These are phyloP conservation scores for Portunus trituberculatus DNA, from an alignment of 1,140 invertebrate genomes.

Conservation along the genomic window DNA sequence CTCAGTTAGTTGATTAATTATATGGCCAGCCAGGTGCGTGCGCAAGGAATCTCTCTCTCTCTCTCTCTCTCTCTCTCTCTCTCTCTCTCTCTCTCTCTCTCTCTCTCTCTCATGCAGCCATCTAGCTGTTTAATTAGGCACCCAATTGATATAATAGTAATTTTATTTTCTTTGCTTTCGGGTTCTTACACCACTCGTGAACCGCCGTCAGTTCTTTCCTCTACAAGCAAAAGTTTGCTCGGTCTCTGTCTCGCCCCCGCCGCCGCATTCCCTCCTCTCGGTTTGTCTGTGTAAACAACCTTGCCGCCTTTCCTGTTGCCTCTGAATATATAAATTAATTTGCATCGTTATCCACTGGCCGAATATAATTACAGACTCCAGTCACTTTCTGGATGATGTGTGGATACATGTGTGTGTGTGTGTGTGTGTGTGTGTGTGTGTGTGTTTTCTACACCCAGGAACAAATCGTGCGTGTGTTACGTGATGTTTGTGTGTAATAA, in stretches of 20 bases:
- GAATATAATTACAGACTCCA: no score
- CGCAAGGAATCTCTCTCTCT: no score
- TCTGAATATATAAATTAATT: slow-evolving; percentile 3
- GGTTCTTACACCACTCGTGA: neutral
- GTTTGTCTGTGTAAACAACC: neutral
- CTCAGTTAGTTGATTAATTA: no score
- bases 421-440: no score
- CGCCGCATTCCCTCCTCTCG: neutral
- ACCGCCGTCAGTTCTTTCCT: neutral
- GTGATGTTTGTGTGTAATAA: no score
- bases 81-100: no score
- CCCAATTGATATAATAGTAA: neutral
- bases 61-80: no score
- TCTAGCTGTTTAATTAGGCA: neutral
- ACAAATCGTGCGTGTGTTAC: no score
- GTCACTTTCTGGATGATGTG: no score
- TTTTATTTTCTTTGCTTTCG: neutral
- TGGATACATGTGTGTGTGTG: no score
- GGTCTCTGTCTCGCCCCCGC: neutral
- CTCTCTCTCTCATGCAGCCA: neutral
- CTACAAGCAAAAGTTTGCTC: neutral
- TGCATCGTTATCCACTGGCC: neutral
- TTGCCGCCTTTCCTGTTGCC: neutral
- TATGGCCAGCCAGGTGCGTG: no score
- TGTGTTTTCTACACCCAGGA: no score